Base-by-base conservation (phyloP, 2,888 invertebrate genomes). In the Ennomos fuscantarius region DNA sequence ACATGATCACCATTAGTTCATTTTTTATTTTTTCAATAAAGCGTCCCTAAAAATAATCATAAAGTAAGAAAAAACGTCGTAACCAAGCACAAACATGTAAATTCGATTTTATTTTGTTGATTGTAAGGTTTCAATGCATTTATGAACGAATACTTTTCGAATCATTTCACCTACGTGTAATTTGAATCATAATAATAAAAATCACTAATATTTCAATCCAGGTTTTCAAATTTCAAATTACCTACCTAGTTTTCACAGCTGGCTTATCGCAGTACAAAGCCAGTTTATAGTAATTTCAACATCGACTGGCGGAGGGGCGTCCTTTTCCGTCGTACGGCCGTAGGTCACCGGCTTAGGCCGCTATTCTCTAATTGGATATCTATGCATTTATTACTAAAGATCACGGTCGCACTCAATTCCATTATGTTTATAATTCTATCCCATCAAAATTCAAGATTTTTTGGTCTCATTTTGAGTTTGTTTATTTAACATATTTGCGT, bases 401-500 rank as follows among this genome's bases (percentile, higher is more conserved):
- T 70, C 67, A 72, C 40, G 72, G 69, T 48, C 65, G 45, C 34
- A 60, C 44, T 44, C 45, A 59, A 60, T 55, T 46, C 56, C 50
- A 64, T 58, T 42, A 59, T 44, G 13, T 40, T 47, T 33, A 45
- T 58, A 44, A 57, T 52, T 32, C 32, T 48, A 24, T 57, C 36
- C 37, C 40, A 50, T 60, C 34, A 44, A 62, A 63, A 66, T 61
- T 41, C 52, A 56, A 46, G 34, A 35, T 51, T 51, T 50, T 49
- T 49, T 52, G 50, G 43, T 42, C 13, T 45, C 24, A 55, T 55
- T 66, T 68, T 60, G 48, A 34, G 59, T 55, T 65, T 50, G 60
- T 68, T 72, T 62, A 73, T 66, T 75, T 80, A 73, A 74, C 65
- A 70, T 74, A 70, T 78, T 54, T 79, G 63, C 70, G 80, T 74